These are phyloP conservation scores for Amblyornis subalaris DNA, from an alignment of 2,113 vertebrate genomes.

Conservation along the genomic window DNA sequence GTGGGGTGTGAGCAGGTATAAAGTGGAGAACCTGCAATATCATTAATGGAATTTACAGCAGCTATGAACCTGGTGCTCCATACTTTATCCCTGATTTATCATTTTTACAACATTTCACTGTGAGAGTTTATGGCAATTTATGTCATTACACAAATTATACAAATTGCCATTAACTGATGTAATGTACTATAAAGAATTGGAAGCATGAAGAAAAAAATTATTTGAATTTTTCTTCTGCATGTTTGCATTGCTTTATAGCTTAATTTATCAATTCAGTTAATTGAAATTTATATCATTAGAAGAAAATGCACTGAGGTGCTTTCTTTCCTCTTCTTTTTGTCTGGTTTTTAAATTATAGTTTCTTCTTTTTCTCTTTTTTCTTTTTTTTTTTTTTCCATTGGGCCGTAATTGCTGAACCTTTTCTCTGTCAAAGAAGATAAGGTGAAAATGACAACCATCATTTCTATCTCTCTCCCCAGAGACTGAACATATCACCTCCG, in stretches of 20 bases:
- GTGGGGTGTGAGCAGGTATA: neutral
- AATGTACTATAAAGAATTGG: conserved; percentile 77
- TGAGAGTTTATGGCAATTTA: conserved; percentile 72
- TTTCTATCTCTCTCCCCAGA: conserved; percentile 47
- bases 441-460: conserved; percentile 55
- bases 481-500: conserved; percentile 5
- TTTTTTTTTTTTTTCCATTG: neutral
- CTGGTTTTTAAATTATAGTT: conserved; percentile 43
- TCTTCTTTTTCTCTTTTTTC: neutral
- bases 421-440: conserved; percentile 52
- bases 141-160: conserved; percentile 79
- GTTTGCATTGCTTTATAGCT: conserved; percentile 68
- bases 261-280: conserved; percentile 69
- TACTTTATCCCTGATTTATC: conserved; percentile 66
- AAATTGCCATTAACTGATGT: conserved; percentile 77
- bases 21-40: neutral
- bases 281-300: conserved; percentile 65
- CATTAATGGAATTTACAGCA: conserved; percentile 3
- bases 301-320: conserved; percentile 43
- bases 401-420: conserved; percentile 30
- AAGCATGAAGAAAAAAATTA: conserved; percentile 71
- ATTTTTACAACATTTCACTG: conserved; percentile 66
- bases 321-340: conserved; percentile 15
- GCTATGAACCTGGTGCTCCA: neutral
- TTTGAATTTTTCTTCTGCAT: conserved; percentile 71